These are phyloP conservation scores for Piprites chloris DNA, from an alignment of 2,113 vertebrate genomes.

Conservation along the genomic window DNA sequence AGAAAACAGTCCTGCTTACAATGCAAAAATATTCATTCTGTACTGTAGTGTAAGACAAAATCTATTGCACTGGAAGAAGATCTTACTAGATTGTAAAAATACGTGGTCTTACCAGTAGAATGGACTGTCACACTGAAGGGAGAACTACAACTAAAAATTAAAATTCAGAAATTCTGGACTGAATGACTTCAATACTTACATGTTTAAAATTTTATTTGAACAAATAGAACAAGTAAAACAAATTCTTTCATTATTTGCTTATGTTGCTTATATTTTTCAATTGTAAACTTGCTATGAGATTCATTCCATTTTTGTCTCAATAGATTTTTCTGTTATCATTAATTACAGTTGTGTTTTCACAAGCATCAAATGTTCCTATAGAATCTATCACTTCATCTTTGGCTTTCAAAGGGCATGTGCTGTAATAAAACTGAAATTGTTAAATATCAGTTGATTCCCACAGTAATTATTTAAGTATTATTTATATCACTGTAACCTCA, in stretches of 20 bases:
- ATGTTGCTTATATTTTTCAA: not conserved
- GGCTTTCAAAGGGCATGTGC: not conserved
- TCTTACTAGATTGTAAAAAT: constrained; percentile 5
- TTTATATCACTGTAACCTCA: constrained; percentile 18
- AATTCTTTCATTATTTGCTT: not conserved
- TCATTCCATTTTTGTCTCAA: not conserved
- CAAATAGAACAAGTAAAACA: not conserved
- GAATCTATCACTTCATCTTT: not conserved
- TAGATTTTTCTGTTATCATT: not conserved
- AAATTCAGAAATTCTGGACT: not conserved
- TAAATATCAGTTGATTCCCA: constrained; percentile 25
- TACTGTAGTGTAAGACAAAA: constrained; percentile 42
- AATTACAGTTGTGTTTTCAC: not conserved
- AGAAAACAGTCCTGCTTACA: constrained; percentile 38
- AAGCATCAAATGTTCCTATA: not conserved
- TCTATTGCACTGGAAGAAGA: not conserved
- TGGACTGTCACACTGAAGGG: not conserved
- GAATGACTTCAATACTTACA: not conserved
- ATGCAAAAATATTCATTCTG: constrained; percentile 52
- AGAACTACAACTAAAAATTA: not conserved
- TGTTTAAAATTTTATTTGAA: not conserved
- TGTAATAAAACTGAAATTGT: constrained; percentile 29
- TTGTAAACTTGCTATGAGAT: not conserved
- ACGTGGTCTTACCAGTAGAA: not conserved
- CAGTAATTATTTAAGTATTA: constrained; percentile 25